Conservation (phyloP, 1,140 invertebrate species). For the Brachionus sp. region DNA sequence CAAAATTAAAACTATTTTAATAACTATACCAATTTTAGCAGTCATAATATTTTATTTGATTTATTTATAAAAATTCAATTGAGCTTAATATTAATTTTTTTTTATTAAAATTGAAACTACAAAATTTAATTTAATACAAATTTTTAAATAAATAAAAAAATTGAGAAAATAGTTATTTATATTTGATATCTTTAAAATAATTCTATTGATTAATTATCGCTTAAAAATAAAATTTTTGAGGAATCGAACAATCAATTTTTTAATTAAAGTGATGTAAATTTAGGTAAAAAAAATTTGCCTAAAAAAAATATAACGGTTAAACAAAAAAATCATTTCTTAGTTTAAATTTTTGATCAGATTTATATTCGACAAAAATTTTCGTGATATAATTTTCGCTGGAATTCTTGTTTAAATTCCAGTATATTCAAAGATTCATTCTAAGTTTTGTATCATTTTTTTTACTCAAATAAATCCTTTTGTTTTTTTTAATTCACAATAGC, state of each 20-base stretch:
- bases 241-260: conserved; percentile 1
- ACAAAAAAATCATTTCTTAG: not conserved
- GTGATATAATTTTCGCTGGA: not conserved
- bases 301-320: not conserved
- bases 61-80: not conserved
- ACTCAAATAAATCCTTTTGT: not conserved
- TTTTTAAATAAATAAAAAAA: conserved; percentile 6
- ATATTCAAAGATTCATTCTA: not conserved
- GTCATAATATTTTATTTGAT: too few relatives aligned
- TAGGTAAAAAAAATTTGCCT: not conserved
- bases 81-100: not conserved
- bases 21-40: too few relatives aligned
- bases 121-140: conserved; percentile 2
- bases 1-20: too few relatives aligned
- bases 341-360: not conserved
- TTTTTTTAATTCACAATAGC: conserved; percentile 8
- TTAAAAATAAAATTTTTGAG: not conserved
- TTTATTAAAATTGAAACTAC: conserved; percentile 11
- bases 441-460: too few relatives aligned
- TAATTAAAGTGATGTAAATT: not conserved
- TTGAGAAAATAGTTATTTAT: not conserved
- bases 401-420: not conserved
- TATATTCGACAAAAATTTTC: not conserved
- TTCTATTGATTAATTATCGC: not conserved
- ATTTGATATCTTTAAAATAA: conserved; percentile 1